Base-by-base conservation (phyloP, 2,888 invertebrate genomes). In the Pycnomerus fuliginosus region DNA sequence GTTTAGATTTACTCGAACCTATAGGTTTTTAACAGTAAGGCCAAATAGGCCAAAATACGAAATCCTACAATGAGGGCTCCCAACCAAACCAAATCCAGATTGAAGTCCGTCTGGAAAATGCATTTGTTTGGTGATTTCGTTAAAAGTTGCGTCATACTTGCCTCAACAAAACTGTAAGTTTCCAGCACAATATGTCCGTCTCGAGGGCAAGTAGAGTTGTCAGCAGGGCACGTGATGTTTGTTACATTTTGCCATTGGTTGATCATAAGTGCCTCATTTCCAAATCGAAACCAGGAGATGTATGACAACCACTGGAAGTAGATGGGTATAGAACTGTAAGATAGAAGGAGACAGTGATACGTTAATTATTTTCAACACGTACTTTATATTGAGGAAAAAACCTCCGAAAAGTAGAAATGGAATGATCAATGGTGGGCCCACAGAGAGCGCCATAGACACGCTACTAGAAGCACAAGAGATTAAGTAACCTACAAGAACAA, bases 361-460 rank as follows among this genome's bases (percentile, higher is more conserved):
- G 12, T 12, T 11, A 5, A 25, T 25, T 10, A 14, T 24, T 15
- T 34, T 23, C 13, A 16, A 33, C 20, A 33, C 32, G 3, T 2
- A 17, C 32, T 2, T 7, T 7, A 8, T 25, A 10, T 25, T 96
- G 25, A 97, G 76, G 74, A 95, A 95, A 77, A 93, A 95, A 27
- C 97, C 97, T 44, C 96, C 96, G 68, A 98, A 97, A 11, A 98
- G 75, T 73, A 97, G 78, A 70, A 96, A 88, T 0, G 97, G 96
- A 45, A 97, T 90, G 55, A 96, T 85, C 44, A 95, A 79, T 2
- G 96, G 91, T 1, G 96, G 93, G 0, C 93, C 91, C 36, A 97
- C 80, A 0, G 94, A 89, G 1, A 95, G 75, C 0, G 95, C 95
- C 82, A 95, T 88, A 29, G 89, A 87, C 2, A 90, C 82, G 47